Conservation (phyloP, 2,888 invertebrate genomes). For the Serrognathus titanus region DNA sequence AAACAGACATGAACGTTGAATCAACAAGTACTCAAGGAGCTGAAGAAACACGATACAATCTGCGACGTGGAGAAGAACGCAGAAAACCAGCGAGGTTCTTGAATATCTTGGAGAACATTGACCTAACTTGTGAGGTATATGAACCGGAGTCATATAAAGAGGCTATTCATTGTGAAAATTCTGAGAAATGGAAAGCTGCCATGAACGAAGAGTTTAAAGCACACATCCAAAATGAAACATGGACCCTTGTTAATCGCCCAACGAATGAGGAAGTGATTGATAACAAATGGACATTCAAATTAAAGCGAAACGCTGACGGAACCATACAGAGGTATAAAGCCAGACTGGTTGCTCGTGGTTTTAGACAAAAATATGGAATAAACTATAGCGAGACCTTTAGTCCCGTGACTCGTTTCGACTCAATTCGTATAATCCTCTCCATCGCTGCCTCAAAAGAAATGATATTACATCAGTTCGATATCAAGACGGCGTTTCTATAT, state of each 20-base stretch:
- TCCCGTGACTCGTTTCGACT: constrained; percentile 30
- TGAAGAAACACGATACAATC: too few species aligned
- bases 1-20: too few species aligned
- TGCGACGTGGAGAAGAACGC: not conserved
- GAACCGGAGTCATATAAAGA: constrained; percentile 5
- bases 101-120: not conserved
- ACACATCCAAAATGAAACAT: too few species aligned
- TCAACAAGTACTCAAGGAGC: too few species aligned
- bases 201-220: too few species aligned
- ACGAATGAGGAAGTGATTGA: too few species aligned
- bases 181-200: too few species aligned
- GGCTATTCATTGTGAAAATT: too few species aligned
- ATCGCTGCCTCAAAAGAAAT: constrained; percentile 30
- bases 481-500: too few species aligned
- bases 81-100: not conserved
- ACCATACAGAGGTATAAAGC: constrained; percentile 20
- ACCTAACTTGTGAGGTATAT: not conserved
- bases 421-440: constrained; percentile 28
- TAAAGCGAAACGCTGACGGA: constrained; percentile 5
- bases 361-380: constrained; percentile 25
- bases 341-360: constrained; percentile 29
- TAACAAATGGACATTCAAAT: constrained; percentile 9
- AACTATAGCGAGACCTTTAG: constrained; percentile 32
- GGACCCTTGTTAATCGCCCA: too few species aligned
- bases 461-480: constrained; percentile 32